A percentile compares a stretch with the other conserved stretches of the same genome.
Evolutionary conservation across 2,888 invertebrate species (phyloP).

Genomic region (Taphrorychus bicolor): DNA sequence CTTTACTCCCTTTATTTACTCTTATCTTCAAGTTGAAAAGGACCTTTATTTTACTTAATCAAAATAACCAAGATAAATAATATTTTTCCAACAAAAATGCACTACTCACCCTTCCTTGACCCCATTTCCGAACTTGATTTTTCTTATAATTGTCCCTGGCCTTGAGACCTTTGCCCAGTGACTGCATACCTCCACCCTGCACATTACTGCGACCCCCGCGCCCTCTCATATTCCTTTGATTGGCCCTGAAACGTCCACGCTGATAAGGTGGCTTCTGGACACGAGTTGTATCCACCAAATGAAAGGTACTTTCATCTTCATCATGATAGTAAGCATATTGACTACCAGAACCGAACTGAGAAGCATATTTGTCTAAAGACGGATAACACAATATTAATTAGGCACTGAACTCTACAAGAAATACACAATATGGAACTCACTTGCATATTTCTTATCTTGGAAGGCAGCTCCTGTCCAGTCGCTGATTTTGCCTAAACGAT

Average conservation of each 20-base stretch:
- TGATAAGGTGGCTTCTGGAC: constrained; percentile 92
- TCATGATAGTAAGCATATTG: constrained; percentile 99
- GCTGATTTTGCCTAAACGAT: constrained; percentile 97
- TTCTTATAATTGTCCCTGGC: constrained; percentile 78
- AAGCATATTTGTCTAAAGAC: constrained; percentile 87
- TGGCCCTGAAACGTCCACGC: constrained; percentile 86
- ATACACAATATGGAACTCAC: too few relatives aligned
- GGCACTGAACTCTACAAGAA: too few relatives aligned
- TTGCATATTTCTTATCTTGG: constrained; percentile 93
- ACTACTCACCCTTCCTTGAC: constrained; percentile 68
- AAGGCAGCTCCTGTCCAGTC: constrained; percentile 97
- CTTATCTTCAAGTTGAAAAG: too few relatives aligned
- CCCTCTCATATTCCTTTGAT: constrained; percentile 75
- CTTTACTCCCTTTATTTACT: too few relatives aligned
- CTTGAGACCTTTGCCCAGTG: constrained; percentile 82
- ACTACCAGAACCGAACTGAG: constrained; percentile 91
- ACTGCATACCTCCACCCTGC: constrained; percentile 79
- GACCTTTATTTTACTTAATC: too few relatives aligned
- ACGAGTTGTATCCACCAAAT: constrained; percentile 93
- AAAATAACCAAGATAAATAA: too few relatives aligned
- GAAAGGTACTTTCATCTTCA: constrained; percentile 98
- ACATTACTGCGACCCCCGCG: constrained; percentile 73
- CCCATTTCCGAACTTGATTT: constrained; percentile 84
- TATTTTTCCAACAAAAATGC: too few relatives aligned
- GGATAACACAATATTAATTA: too few relatives aligned